Evolutionary conservation across 2,113 vertebrate genomes (phyloP).

Genomic region (Tonatia bakeri): DNA sequence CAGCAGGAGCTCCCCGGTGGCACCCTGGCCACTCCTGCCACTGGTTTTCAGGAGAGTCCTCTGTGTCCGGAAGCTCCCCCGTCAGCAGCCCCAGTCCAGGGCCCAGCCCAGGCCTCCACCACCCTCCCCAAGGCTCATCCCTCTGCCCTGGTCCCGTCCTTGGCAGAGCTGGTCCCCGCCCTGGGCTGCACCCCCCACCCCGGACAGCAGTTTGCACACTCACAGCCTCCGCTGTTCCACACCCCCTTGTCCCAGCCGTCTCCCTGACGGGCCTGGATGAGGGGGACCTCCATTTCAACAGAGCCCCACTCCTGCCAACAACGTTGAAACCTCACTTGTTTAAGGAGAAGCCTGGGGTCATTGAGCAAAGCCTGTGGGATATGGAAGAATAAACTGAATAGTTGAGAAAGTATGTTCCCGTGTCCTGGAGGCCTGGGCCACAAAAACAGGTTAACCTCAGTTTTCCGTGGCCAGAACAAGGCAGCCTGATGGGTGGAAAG

Average conservation of each 20-base stretch:
- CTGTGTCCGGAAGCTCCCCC: not conserved
- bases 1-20: accelerated
- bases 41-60: not conserved
- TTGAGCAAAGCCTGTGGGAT: too few species aligned
- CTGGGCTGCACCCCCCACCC: not conserved
- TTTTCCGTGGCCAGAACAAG: not conserved
- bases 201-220: accelerated
- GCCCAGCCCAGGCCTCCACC: not conserved
- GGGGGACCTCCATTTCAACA: not conserved
- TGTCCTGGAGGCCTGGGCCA: too few species aligned
- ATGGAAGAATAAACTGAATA: not conserved
- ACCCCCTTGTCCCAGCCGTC: too few species aligned
- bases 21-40: not conserved
- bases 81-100: not conserved
- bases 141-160: not conserved
- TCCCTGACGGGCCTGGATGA: accelerated
- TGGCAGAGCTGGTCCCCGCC: not conserved
- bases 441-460: not conserved
- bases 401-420: accelerated
- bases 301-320: not conserved
- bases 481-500: accelerated
- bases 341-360: not conserved
- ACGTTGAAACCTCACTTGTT: not conserved
- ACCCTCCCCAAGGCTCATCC: not conserved
- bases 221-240: not conserved